Evolutionary conservation across 2,888 invertebrate species (phyloP).

Genomic region (Pachliopta kotzebuea): DNA sequence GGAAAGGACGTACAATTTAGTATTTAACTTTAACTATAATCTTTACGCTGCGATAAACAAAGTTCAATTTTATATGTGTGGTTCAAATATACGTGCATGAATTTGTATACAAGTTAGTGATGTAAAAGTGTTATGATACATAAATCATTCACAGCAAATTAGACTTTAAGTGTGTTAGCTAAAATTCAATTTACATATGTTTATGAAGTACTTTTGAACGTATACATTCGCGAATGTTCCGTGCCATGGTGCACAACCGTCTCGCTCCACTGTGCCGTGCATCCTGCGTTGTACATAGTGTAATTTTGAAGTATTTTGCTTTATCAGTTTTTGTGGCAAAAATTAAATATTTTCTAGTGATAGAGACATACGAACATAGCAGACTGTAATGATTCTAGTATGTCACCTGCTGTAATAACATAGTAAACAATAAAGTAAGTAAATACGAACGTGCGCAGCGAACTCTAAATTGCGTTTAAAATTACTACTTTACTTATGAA

Average conservation of each 20-base stretch:
- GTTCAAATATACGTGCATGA: slow-evolving; percentile 37
- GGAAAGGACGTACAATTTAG: slow-evolving; percentile 42
- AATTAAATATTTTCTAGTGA: slow-evolving; percentile 17
- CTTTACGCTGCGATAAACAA: slow-evolving; percentile 35
- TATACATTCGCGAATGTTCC: slow-evolving; percentile 51
- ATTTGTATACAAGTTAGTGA: slow-evolving; percentile 42
- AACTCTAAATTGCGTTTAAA: slow-evolving; percentile 2
- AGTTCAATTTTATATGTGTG: slow-evolving; percentile 32
- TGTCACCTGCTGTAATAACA: not conserved
- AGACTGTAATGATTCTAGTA: not conserved
- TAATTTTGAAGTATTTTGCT: slow-evolving; percentile 60
- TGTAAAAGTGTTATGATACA: slow-evolving; percentile 38
- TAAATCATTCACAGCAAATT: slow-evolving; percentile 27
- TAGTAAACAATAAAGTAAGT: slow-evolving; percentile 4
- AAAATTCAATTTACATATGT: slow-evolving; percentile 36
- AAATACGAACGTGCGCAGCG: not conserved
- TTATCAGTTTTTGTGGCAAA: slow-evolving; percentile 34
- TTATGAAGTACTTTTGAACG: slow-evolving; percentile 32
- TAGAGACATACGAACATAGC: slow-evolving; percentile 4
- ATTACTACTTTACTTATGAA: slow-evolving; percentile 4
- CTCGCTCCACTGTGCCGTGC: slow-evolving; percentile 76
- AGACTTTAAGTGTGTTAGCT: slow-evolving; percentile 9
- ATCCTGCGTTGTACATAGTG: slow-evolving; percentile 68
- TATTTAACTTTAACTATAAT: slow-evolving; percentile 25
- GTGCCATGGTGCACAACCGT: slow-evolving; percentile 70